Conservation (phyloP, 2,113 vertebrate species). For the Vidua macroura region DNA sequence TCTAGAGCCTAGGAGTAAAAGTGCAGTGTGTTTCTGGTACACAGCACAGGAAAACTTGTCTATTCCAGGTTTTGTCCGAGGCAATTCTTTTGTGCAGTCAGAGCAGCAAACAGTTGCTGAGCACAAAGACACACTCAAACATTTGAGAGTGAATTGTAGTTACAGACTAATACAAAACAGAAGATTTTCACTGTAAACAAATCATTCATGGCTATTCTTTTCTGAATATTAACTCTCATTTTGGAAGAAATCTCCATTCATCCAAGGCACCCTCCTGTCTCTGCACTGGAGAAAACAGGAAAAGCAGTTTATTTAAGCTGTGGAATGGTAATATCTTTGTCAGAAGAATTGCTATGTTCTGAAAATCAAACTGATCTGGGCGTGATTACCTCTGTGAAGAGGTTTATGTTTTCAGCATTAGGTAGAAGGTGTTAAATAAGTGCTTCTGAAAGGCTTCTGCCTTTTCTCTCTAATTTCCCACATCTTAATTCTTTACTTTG, state of each 20-base stretch:
- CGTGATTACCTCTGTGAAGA: neutral
- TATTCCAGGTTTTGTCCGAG: fast-evolving
- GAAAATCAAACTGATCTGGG: neutral
- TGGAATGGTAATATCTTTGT: neutral
- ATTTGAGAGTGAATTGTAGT: neutral
- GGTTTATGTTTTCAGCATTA: neutral
- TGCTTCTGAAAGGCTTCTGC: neutral
- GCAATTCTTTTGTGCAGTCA: neutral
- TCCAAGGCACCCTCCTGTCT: neutral
- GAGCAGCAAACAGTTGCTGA: neutral
- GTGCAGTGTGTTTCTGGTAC: neutral
- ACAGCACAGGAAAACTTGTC: neutral
- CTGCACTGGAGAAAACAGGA: neutral
- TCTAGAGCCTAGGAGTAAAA: neutral
- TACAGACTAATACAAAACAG: neutral
- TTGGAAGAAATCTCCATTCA: neutral
- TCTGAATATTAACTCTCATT: neutral
- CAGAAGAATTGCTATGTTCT: neutral
- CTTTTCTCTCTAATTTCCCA: constrained; percentile 10
- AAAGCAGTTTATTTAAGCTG: neutral
- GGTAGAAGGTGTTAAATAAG: constrained; percentile 15
- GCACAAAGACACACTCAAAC: neutral
- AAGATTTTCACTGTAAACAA: neutral
- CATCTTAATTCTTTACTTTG: constrained; percentile 16
- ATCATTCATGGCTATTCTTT: neutral